A percentile compares a stretch with the other conserved stretches of the same genome.
phyloP scores from a whole-genome alignment of 2,888 invertebrate genomes.

The Lamellibrachia columna region DNA sequence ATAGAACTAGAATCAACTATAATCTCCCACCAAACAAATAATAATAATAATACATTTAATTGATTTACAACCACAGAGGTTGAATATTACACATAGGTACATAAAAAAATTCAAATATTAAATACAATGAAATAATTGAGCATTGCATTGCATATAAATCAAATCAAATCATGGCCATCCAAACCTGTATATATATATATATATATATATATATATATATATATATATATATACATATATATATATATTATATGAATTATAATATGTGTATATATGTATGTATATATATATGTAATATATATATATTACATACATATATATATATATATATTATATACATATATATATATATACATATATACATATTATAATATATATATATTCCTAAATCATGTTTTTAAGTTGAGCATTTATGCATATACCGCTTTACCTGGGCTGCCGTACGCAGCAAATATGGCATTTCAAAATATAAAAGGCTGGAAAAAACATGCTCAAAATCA shows the following conservation, averaged over 20 bases:
- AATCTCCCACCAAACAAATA: not conserved
- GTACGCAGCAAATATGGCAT: too few species aligned
- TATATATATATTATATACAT: conserved; percentile 25
- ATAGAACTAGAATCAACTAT: not conserved
- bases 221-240: conserved; percentile 28
- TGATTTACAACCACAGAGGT: not conserved
- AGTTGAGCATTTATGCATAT: not conserved
- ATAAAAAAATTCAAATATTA: too few species aligned
- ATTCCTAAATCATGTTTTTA: not conserved
- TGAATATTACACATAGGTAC: too few species aligned
- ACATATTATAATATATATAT: not conserved
- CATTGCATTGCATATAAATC: not conserved
- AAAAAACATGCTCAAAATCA: not conserved
- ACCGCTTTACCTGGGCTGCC: too few species aligned
- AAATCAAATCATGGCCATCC: not conserved
- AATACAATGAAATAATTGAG: too few species aligned
- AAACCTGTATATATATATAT: conserved; percentile 26
- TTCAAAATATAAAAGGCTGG: too few species aligned
- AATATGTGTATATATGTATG: conserved; percentile 22
- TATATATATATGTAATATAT: conserved; percentile 27
- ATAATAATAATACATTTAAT: not conserved
- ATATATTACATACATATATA: conserved; percentile 27
- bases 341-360: conserved; percentile 28
- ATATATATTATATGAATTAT: not conserved
- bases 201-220: conserved; percentile 26